Conservation (phyloP, 2,797 vertebrate genomes). For the Halcyon chelicuti region DNA sequence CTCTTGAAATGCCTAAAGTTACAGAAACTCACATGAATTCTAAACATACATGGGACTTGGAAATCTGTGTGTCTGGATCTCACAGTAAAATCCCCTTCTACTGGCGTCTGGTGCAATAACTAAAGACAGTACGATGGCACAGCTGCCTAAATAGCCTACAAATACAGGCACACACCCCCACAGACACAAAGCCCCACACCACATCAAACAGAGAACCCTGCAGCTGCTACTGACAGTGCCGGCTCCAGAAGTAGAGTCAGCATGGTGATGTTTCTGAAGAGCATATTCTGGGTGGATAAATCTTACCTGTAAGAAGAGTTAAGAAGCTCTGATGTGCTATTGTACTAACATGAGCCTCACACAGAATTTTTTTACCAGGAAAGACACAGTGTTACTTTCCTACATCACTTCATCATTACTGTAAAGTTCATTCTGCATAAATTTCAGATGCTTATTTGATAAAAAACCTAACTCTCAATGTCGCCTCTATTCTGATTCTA, state of each 20-base stretch:
- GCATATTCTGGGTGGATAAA: not conserved
- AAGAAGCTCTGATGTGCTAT: not conserved
- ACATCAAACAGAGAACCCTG: fast-evolving
- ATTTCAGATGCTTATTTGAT: not conserved
- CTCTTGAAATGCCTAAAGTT: not conserved
- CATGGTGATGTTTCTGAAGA: not conserved
- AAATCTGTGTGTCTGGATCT: not conserved
- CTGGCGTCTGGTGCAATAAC: not conserved
- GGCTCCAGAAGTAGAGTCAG: not conserved
- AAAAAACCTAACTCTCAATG: not conserved
- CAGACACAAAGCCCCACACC: fast-evolving
- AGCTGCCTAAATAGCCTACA: not conserved
- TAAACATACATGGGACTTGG: not conserved
- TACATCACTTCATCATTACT: not conserved
- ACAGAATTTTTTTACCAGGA: not conserved
- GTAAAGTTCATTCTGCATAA: not conserved
- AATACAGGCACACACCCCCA: fast-evolving
- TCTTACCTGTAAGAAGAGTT: not conserved
- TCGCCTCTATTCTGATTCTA: not conserved
- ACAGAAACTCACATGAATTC: not conserved
- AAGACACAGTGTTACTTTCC: not conserved
- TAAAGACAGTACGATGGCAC: not conserved
- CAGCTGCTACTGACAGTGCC: not conserved
- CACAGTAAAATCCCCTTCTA: not conserved
- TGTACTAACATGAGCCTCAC: not conserved